Base-by-base conservation (phyloP, 2,113 vertebrate genomes). In the Boleophthalmus pectinirostris region DNA sequence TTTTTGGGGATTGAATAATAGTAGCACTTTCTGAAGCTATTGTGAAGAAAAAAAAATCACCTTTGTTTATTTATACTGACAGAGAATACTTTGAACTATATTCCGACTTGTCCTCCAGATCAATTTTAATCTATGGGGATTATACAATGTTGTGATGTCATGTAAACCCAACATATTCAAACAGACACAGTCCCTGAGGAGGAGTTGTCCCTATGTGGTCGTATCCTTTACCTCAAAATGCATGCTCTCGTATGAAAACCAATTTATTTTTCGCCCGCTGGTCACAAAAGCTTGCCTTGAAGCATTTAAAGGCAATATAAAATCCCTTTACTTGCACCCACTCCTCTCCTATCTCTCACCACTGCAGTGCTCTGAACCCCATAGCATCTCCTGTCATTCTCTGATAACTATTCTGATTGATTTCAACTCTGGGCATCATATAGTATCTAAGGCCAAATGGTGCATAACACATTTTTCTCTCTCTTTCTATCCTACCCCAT, bases 311-410 rank as follows among this genome's bases (percentile, higher is more conserved):
- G 75, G 68, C 73, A 75, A 88, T 72, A 77, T 65, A 70, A 58
- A 84, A 86, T 69, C 80, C 82, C 89, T 88, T 84, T 71, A 72
- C 83, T 83, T 82, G 80, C 53, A 72, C 74, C 35, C 80, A 75
- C 70, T 69, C 43, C 71, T 78, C 85, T 76, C 73, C 77, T 67
- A 64, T 79, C 74, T 64, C 67, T 70, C 58, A 38, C 24, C 33
- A 20, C 74, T 68, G 73, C 76, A 23, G 60, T 74, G 23, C 56
- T 58, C 73, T 75, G 75, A 51, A 47, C 54, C 23, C 63, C 45
- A 58, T 7, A 64, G 75, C 45, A 66, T 82, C 73, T 80, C 23
- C 10, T 77, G 79, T 54, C 70, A 60, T 72, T 79, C 82, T 73
- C 66, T 71, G 56, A 74, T 79, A 75, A 82, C 74, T 75, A 46